Evolutionary conservation across 1,140 invertebrate species (phyloP).

Genomic region (Bombus affinis): DNA sequence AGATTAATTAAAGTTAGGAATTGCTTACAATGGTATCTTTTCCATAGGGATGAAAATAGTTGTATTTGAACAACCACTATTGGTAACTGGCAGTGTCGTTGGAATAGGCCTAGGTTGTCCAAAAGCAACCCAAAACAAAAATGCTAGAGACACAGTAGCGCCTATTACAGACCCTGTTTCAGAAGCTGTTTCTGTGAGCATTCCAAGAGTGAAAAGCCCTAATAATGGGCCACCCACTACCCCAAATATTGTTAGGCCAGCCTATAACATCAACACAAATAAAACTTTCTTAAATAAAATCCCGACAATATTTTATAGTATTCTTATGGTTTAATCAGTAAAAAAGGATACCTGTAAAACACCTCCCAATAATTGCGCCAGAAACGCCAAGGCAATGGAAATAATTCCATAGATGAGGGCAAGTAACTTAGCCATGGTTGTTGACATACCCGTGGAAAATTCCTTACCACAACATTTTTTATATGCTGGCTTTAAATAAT

Average conservation of each 20-base stretch:
- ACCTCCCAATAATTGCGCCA: slow-evolving; percentile 89
- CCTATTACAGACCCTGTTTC: slow-evolving; percentile 88
- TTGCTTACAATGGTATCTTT: neutral
- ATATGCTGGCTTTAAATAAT: slow-evolving; percentile 86
- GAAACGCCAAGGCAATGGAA: slow-evolving; percentile 88
- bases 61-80: slow-evolving; percentile 53
- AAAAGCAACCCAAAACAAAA: slow-evolving; percentile 94
- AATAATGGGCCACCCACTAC: slow-evolving; percentile 91
- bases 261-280: slow-evolving; percentile 79
- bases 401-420: slow-evolving; percentile 87
- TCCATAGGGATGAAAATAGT: slow-evolving; percentile 6
- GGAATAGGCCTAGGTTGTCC: slow-evolving; percentile 88
- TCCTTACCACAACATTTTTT: slow-evolving; percentile 56
- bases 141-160: slow-evolving; percentile 85
- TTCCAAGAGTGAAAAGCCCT: slow-evolving; percentile 91
- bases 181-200: slow-evolving; percentile 86
- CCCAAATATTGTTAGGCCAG: slow-evolving; percentile 90
- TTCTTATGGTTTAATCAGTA: neutral
- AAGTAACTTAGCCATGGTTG: slow-evolving; percentile 84
- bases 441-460: slow-evolving; percentile 70
- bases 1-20: neutral
- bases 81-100: slow-evolving; percentile 51
- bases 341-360: slow-evolving; percentile 81
- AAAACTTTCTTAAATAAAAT: neutral
- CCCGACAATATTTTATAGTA: neutral